Conservation (phyloP, 1,140 invertebrate genomes). For the Agrilus planipennis region DNA sequence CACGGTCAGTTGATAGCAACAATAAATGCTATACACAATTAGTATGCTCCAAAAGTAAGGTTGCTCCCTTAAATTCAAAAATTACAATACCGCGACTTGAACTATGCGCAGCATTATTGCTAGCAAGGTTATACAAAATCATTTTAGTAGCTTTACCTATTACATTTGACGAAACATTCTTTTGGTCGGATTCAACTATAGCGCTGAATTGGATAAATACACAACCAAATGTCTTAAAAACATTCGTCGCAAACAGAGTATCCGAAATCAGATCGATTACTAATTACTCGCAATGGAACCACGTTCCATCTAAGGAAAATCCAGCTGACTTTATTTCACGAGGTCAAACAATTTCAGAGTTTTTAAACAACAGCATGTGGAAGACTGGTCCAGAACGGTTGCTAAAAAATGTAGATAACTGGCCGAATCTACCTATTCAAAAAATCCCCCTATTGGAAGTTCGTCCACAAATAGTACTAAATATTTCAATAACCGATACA, state of each 20-base stretch:
- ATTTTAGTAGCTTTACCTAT: slow-evolving; percentile 9
- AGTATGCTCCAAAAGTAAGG: too few relatives aligned
- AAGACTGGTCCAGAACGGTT: slow-evolving; percentile 13
- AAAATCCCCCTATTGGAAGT: too few relatives aligned
- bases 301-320: slow-evolving; percentile 21
- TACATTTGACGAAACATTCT: slow-evolving; percentile 15
- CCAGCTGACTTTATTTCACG: slow-evolving; percentile 24
- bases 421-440: too few relatives aligned
- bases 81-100: too few relatives aligned
- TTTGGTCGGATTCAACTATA: slow-evolving; percentile 10
- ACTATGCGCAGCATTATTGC: too few relatives aligned
- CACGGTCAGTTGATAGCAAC: too few relatives aligned
- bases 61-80: too few relatives aligned
- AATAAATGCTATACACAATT: too few relatives aligned
- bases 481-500: too few relatives aligned
- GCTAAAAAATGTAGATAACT: too few relatives aligned
- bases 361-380: slow-evolving; percentile 9
- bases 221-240: slow-evolving; percentile 14
- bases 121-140: slow-evolving; percentile 7
- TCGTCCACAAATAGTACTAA: too few relatives aligned
- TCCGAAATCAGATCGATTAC: slow-evolving; percentile 17
- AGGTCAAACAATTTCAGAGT: slow-evolving; percentile 11
- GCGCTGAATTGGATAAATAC: slow-evolving; percentile 5
- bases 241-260: slow-evolving; percentile 22
- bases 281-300: slow-evolving; percentile 14